Conservation (phyloP, 2,797 vertebrate genomes). For the Picus viridis region DNA sequence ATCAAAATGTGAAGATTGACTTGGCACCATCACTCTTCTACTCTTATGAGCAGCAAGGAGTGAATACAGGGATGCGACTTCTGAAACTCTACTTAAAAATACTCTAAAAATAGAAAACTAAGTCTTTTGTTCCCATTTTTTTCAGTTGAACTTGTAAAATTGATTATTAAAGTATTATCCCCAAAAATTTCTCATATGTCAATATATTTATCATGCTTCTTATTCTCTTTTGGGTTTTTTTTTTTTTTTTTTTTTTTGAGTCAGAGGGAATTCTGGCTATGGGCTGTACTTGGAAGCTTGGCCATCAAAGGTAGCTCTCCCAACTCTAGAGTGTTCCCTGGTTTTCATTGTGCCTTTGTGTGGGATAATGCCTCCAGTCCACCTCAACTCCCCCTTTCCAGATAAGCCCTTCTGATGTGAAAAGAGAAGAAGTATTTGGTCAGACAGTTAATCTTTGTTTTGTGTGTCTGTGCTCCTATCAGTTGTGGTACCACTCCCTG, state of each 20-base stretch:
- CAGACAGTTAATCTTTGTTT: not conserved
- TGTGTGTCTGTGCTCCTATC: not conserved
- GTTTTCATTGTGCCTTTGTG: not conserved
- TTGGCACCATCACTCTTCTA: not conserved
- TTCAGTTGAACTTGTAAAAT: not conserved
- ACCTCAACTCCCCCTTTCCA: not conserved
- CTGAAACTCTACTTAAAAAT: not conserved
- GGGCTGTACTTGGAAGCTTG: not conserved
- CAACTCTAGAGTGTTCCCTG: fast-evolving
- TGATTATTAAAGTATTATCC: not conserved
- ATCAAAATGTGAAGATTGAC: not conserved
- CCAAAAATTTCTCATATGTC: not conserved
- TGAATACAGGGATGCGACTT: not conserved
- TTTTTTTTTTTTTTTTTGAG: not conserved
- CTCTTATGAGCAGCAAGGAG: not conserved
- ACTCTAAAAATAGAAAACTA: not conserved
- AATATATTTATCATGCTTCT: not conserved
- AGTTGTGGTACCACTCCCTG: fast-evolving
- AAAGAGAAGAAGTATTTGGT: not conserved
- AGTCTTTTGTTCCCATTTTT: not conserved
- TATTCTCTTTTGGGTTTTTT: too few species aligned
- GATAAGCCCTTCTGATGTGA: not conserved
- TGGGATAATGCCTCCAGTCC: not conserved
- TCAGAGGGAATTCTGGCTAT: not conserved
- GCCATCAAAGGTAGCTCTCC: not conserved